Conservation (phyloP, 1,140 invertebrate genomes). For the Bombyx mori region DNA sequence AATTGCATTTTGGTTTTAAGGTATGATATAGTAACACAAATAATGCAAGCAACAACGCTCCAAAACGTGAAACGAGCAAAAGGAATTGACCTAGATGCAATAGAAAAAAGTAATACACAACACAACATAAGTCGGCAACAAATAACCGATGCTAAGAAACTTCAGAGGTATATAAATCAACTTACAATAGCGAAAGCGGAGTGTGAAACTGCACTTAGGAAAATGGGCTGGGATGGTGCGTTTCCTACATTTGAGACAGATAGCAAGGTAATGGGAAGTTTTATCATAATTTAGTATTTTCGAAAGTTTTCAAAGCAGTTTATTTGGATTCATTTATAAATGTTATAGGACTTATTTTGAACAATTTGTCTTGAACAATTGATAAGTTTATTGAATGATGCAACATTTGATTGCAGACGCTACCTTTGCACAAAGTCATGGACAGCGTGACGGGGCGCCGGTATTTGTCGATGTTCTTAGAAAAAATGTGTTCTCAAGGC, state of each 20-base stretch:
- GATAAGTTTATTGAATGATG: too few relatives aligned
- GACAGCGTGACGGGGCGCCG: constrained; percentile 80
- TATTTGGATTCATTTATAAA: too few relatives aligned
- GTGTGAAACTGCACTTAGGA: constrained; percentile 84
- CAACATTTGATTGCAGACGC: constrained; percentile 41
- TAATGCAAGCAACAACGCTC: constrained; percentile 93
- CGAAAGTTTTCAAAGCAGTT: too few relatives aligned
- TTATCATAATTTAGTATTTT: too few relatives aligned
- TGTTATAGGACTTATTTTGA: too few relatives aligned
- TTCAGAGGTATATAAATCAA: constrained; percentile 86
- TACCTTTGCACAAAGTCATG: constrained; percentile 77
- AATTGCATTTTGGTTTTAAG: constrained; percentile 46
- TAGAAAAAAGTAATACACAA: constrained; percentile 65
- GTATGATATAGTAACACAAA: constrained; percentile 90
- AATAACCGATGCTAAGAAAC: constrained; percentile 78
- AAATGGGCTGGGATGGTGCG: constrained; percentile 83
- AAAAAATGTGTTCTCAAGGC: constrained; percentile 84
- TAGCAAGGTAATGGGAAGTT: constrained; percentile 42
- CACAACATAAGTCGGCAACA: constrained; percentile 76
- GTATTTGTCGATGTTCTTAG: constrained; percentile 85
- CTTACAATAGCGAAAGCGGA: constrained; percentile 86
- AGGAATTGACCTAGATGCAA: constrained; percentile 82
- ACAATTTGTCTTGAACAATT: too few relatives aligned
- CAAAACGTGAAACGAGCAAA: constrained; percentile 90
- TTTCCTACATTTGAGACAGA: constrained; percentile 73